phyloP scores from a whole-genome alignment of 1,140 invertebrate genomes.

The Dicyema japonicum region DNA sequence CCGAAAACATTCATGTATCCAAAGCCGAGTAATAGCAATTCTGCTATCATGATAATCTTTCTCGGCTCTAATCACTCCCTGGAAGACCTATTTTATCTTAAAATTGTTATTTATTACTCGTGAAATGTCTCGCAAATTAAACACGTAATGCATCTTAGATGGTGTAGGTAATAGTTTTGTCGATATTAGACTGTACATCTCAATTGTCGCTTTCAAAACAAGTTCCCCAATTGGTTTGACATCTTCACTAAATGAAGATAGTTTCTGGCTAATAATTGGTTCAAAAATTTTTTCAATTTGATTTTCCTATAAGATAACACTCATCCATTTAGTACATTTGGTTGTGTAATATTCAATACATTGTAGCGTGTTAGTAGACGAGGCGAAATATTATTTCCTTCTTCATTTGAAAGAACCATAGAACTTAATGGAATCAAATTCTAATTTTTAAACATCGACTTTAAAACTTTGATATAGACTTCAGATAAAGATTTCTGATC shows the following conservation, averaged over 20 bases:
- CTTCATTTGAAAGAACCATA: slow-evolving; percentile 45
- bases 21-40: slow-evolving; percentile 32
- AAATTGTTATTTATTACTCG: slow-evolving; percentile 21
- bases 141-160: slow-evolving; percentile 50
- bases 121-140: slow-evolving; percentile 50
- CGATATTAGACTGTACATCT: slow-evolving; percentile 34
- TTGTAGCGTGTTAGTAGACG: slow-evolving; percentile 41
- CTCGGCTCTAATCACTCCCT: slow-evolving; percentile 37
- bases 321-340: slow-evolving; percentile 17
- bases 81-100: slow-evolving; percentile 23
- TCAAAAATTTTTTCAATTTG: slow-evolving; percentile 43
- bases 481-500: slow-evolving; percentile 33
- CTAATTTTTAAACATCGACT: slow-evolving; percentile 13
- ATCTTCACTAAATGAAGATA: slow-evolving; percentile 37
- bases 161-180: slow-evolving; percentile 42
- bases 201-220: slow-evolving; percentile 32
- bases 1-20: slow-evolving; percentile 42
- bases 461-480: slow-evolving; percentile 10
- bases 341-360: slow-evolving; percentile 44
- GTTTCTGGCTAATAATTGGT: slow-evolving; percentile 41
- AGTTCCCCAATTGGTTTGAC: slow-evolving; percentile 29
- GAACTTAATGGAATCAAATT: slow-evolving; percentile 38
- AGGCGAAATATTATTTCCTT: slow-evolving; percentile 35
- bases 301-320: slow-evolving; percentile 20
- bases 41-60: slow-evolving; percentile 37